phyloP scores from a whole-genome alignment of 2,113 vertebrate species.

The Albula glossodonta region DNA sequence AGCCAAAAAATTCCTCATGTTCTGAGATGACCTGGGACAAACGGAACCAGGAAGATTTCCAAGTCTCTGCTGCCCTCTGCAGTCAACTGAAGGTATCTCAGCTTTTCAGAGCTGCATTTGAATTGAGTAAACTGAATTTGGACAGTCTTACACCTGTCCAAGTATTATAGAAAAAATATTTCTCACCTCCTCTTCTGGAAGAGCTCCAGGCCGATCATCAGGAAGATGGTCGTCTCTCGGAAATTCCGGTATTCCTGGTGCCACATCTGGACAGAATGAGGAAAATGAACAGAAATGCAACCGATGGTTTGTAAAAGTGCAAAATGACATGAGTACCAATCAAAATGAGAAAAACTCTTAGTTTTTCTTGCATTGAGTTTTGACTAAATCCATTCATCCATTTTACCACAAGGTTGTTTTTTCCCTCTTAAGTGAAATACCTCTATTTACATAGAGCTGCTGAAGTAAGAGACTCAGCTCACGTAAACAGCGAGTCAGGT shows the following conservation, averaged over 20 bases:
- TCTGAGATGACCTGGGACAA: not conserved
- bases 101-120: not conserved
- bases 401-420: no score
- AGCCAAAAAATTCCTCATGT: not conserved
- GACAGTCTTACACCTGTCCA: no score
- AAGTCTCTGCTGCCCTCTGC: conserved; percentile 59
- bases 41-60: not conserved
- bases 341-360: no score
- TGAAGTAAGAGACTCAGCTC: no score
- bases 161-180: no score
- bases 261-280: conserved; percentile 77
- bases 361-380: no score
- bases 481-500: no score
- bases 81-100: conserved; percentile 32
- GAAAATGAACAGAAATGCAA: not conserved
- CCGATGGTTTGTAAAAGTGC: not conserved
- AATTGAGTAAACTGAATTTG: no score
- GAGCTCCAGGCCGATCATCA: conserved; percentile 90
- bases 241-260: conserved; percentile 93
- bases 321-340: no score
- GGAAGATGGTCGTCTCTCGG: conserved; percentile 87
- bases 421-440: no score
- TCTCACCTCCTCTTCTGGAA: conserved; percentile 87
- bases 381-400: no score
- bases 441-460: no score